Evolutionary conservation across 2,888 invertebrate genomes (phyloP), one percentile per base, ranked within the genome.

Genomic region (Meteorus cinctellus): DNA sequence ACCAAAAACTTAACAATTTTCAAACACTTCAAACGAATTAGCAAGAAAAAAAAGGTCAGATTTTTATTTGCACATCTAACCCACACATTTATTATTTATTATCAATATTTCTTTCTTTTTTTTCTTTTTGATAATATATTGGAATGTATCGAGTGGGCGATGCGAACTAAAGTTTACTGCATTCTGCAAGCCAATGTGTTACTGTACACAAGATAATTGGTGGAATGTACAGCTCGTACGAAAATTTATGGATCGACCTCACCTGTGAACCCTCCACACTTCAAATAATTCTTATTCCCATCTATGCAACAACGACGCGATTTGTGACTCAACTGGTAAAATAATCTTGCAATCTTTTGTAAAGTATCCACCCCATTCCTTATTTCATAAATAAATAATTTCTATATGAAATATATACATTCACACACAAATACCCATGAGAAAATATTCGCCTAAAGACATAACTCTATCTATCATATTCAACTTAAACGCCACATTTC

Each of bases 161-260:
- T 66, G 19, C 55, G 6, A 55, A 55, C 19, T 55, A 55, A 55
- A 55, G 19, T 71, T 69, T 71, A 76, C 66, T 51, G 45, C 41
- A 24, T 16, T 24, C 60, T 59, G 55, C 71, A 69, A 68, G 75
- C 72, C 75, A 76, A 72, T 76, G 67, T 34, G 63, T 70, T 78
- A 70, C 60, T 72, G 55, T 72, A 67, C 29, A 66, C 45, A 68
- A 55, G 19, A 55, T 55, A 66, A 55, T 66, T 34, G 34, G 14
- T 41, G 51, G 19, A 55, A 55, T 55, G 31, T 3, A 55, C 66
- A n/a, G 34, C 19, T 41, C 24, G 19, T 19, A 66, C 36, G 41
- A 76, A 78, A 75, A 76, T 75, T 68, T 73, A 73, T 68, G 55
- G 60, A 74, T 65, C 66, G 60, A 71, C 70, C 48, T 74, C 72